Percentiles rank a stretch among this genome's conserved stretches.
phyloP scores from a whole-genome alignment of 2,797 vertebrate species.

The Aulostomus chinensis region DNA sequence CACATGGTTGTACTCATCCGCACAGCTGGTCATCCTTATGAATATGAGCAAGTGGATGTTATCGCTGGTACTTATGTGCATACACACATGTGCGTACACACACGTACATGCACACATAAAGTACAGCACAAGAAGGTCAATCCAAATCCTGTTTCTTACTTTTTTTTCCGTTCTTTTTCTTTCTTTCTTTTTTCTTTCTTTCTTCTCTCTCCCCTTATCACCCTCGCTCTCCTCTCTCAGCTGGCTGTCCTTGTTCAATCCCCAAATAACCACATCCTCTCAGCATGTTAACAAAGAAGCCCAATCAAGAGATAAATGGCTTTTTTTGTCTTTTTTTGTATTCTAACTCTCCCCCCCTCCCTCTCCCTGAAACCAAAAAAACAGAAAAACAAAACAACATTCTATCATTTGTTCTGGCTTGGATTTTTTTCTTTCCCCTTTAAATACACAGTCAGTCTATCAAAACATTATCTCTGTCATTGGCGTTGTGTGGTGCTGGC shows the following conservation, averaged over 20 bases:
- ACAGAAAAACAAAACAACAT: too few species aligned
- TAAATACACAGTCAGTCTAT: slow-evolving; percentile 35
- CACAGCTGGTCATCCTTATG: slow-evolving; percentile 51
- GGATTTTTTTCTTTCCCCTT: slow-evolving; percentile 21
- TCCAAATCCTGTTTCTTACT: slow-evolving; percentile 11
- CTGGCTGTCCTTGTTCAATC: slow-evolving; percentile 42
- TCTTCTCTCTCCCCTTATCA: not conserved
- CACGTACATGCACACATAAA: slow-evolving; percentile 1
- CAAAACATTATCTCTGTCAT: slow-evolving; percentile 53
- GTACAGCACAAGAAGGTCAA: slow-evolving; percentile 38
- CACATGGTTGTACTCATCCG: slow-evolving; percentile 43
- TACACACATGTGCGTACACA: slow-evolving; percentile 15
- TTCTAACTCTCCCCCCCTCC: slow-evolving; percentile 10
- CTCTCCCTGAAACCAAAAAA: slow-evolving; percentile 1
- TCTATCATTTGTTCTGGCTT: slow-evolving; percentile 12
- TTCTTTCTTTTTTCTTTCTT: slow-evolving; percentile 1
- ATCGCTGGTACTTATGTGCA: slow-evolving; percentile 34
- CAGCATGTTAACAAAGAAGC: slow-evolving; percentile 47
- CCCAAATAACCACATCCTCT: slow-evolving; percentile 51
- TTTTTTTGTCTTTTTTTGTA: slow-evolving; percentile 12
- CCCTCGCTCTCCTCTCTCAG: slow-evolving; percentile 27
- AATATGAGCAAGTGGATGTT: slow-evolving; percentile 62
- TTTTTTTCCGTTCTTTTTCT: slow-evolving; percentile 4
- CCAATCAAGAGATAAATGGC: slow-evolving; percentile 44
- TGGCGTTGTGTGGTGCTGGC: slow-evolving; percentile 30